These are phyloP conservation scores for Tiphia femorata DNA, from an alignment of 2,888 invertebrate genomes.

Conservation along the genomic window DNA sequence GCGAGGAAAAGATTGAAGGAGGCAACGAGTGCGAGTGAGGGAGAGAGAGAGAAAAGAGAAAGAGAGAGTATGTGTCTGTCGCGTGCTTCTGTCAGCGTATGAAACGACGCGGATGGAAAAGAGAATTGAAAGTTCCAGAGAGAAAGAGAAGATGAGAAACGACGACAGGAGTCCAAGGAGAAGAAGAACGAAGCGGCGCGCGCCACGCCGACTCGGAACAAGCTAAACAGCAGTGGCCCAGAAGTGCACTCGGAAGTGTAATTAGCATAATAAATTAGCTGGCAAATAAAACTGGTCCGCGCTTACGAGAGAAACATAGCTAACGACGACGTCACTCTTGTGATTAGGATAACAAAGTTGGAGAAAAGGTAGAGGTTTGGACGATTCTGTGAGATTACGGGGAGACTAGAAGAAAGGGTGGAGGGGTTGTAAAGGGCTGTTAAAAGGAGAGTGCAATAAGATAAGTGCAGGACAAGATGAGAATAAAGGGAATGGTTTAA, in stretches of 20 bases:
- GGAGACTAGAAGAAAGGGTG: not conserved
- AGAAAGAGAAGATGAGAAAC: slow-evolving; percentile 6
- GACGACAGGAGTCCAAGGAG: not conserved
- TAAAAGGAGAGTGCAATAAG: too few relatives aligned
- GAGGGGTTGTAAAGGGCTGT: not conserved
- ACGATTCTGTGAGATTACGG: too few relatives aligned
- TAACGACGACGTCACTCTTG: slow-evolving; percentile 43
- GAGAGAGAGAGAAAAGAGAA: not conserved
- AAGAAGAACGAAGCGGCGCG: slow-evolving; percentile 16
- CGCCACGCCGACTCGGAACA: slow-evolving; percentile 18
- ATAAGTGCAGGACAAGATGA: too few relatives aligned
- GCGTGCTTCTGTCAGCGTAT: too few relatives aligned
- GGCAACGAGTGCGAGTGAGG: not conserved
- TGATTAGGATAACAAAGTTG: slow-evolving; percentile 48
- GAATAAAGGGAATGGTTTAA: too few relatives aligned
- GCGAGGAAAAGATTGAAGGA: not conserved
- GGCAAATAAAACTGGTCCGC: slow-evolving; percentile 41
- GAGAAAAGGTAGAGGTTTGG: too few relatives aligned
- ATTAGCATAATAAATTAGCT: slow-evolving; percentile 61
- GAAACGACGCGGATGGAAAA: too few relatives aligned
- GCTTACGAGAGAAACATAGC: slow-evolving; percentile 25
- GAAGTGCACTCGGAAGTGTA: slow-evolving; percentile 48
- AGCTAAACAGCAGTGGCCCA: slow-evolving; percentile 10
- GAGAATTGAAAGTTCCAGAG: too few relatives aligned
- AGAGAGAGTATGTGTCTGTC: too few relatives aligned